These are phyloP conservation scores for Zootoca vivipara DNA, from an alignment of 2,113 vertebrate species.

Conservation along the genomic window DNA sequence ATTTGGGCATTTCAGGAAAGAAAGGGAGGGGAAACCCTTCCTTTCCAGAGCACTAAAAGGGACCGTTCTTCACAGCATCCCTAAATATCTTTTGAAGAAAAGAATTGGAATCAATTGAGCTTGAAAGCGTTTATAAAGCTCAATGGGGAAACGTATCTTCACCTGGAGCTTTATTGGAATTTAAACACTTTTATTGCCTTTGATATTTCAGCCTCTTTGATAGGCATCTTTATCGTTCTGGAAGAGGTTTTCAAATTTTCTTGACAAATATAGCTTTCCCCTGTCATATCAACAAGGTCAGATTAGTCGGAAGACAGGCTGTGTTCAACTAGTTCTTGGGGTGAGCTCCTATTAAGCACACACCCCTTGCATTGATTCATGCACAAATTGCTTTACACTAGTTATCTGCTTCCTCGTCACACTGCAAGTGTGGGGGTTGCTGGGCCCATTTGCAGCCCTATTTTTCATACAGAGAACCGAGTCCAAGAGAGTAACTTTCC, in stretches of 20 bases:
- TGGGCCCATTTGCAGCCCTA: neutral
- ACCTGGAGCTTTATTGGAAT: constrained; percentile 34
- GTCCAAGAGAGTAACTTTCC: neutral
- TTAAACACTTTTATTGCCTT: constrained; percentile 39
- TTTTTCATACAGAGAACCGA: neutral
- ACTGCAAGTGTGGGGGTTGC: neutral
- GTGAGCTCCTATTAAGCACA: neutral
- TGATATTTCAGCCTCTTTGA: constrained; percentile 31
- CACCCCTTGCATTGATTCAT: neutral
- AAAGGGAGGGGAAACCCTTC: neutral
- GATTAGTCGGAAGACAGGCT: neutral
- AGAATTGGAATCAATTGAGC: neutral
- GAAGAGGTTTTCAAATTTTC: constrained; percentile 28
- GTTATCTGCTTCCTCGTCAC: neutral
- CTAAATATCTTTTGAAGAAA: constrained; percentile 29
- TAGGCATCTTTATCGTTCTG: constrained; percentile 5
- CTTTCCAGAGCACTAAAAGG: constrained; percentile 27
- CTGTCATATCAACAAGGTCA: constrained; percentile 24
- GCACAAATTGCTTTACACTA: neutral
- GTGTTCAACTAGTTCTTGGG: neutral
- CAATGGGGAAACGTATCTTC: constrained; percentile 24
- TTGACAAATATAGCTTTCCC: constrained; percentile 30
- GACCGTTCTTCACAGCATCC: neutral
- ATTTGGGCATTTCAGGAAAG: neutral
- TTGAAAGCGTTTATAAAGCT: constrained; percentile 40